A percentile compares a stretch with the other conserved stretches of the same genome.
These are phyloP conservation scores for Gymnogyps californianus DNA, from an alignment of 2,113 vertebrate genomes.

Conservation along the genomic window DNA sequence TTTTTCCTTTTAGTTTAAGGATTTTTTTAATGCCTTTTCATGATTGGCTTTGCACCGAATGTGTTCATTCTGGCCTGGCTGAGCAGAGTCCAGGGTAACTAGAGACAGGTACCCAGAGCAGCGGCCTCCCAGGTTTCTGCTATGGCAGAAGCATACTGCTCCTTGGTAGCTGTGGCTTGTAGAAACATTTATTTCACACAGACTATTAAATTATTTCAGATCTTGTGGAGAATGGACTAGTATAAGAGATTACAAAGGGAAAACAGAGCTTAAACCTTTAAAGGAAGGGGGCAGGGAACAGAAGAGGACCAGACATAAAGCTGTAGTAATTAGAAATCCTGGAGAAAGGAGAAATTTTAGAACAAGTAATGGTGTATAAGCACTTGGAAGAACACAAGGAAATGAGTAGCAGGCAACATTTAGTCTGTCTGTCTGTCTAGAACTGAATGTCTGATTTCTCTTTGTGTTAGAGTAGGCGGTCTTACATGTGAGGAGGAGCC, in stretches of 20 bases:
- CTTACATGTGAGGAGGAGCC: not conserved
- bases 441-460: not conserved
- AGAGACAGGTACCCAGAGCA: not conserved
- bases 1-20: not conserved
- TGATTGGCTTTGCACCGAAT: not conserved
- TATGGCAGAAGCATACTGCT: not conserved
- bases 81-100: not conserved
- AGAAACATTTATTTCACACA: not conserved
- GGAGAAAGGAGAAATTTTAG: not conserved
- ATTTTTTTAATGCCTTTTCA: not conserved
- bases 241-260: not conserved
- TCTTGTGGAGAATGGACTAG: not conserved
- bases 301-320: not conserved
- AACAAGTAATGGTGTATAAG: not conserved
- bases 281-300: not conserved
- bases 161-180: not conserved
- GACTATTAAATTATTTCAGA: not conserved
- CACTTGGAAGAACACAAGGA: not conserved
- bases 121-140: not conserved
- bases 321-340: not conserved
- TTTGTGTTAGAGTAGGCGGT: not conserved
- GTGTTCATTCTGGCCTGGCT: not conserved
- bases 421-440: not conserved
- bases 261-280: not conserved
- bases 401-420: not conserved